Evolutionary conservation across 2,113 vertebrate species (phyloP).

Genomic region (Sceloporus undulatus): DNA sequence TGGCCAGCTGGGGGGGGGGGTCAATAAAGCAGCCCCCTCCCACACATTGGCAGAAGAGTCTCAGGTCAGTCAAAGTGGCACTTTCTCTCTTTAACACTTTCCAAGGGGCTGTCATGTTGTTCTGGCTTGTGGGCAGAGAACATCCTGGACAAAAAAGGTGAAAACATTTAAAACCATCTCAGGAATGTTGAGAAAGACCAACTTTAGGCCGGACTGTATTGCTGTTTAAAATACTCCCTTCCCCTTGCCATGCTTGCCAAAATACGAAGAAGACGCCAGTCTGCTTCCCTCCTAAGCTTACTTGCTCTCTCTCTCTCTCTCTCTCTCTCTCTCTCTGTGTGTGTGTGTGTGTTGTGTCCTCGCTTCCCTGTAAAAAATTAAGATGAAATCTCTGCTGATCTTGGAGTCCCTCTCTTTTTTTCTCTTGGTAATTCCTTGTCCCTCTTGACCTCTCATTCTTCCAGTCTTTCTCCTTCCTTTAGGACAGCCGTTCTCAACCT

Average conservation of each 20-base stretch:
- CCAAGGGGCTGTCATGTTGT: not conserved
- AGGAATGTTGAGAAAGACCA: not conserved
- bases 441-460: fast-evolving
- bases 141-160: not conserved
- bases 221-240: not conserved
- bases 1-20: too few relatives aligned
- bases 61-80: not conserved
- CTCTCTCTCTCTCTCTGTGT: too few relatives aligned
- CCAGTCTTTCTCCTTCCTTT: too few relatives aligned
- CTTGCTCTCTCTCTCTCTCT: too few relatives aligned
- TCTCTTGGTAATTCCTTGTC: not conserved
- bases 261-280: not conserved
- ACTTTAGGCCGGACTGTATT: not conserved
- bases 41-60: too few relatives aligned
- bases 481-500: too few relatives aligned
- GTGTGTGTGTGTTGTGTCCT: not conserved
- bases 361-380: not conserved
- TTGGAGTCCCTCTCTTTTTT: not conserved
- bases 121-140: not conserved
- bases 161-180: not conserved
- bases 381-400: not conserved
- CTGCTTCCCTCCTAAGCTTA: not conserved
- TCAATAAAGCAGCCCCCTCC: too few relatives aligned
- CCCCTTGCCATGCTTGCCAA: not conserved
- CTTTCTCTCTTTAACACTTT: not conserved